Conservation (phyloP, 64 coral and sea anemone genomes). For the Porites australiensis region DNA sequence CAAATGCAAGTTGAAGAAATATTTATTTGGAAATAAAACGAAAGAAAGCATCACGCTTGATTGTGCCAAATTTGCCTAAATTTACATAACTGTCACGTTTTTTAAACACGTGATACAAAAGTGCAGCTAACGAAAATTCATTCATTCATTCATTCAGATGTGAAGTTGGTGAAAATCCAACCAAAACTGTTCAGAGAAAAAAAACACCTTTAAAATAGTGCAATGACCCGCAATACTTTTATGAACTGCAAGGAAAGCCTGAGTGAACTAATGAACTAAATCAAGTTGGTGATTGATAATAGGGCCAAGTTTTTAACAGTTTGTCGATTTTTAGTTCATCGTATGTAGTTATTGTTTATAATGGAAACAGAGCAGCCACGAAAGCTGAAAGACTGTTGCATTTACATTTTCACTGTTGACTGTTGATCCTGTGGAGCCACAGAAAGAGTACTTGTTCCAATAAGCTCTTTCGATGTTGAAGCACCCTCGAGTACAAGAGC, state of each 20-base stretch:
- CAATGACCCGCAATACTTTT: slow-evolving; percentile 41
- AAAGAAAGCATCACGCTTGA: no score
- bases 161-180: slow-evolving; percentile 45
- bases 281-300: not conserved
- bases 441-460: not conserved
- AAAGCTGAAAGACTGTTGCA: slow-evolving; percentile 55
- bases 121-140: no score
- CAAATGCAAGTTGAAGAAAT: no score
- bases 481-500: not conserved
- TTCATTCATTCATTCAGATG: slow-evolving; percentile 44
- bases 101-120: slow-evolving; percentile 40
- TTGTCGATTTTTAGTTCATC: slow-evolving; percentile 38
- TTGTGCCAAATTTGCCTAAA: slow-evolving; percentile 7
- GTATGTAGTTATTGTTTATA: slow-evolving; percentile 60
- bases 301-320: slow-evolving; percentile 23
- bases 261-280: slow-evolving; percentile 1
- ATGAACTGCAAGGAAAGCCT: slow-evolving; percentile 45
- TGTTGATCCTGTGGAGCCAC: slow-evolving; percentile 6
- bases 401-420: not conserved
- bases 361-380: slow-evolving; percentile 37
- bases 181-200: slow-evolving; percentile 5
- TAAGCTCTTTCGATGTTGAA: not conserved
- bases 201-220: slow-evolving; percentile 26
- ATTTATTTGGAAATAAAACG: no score
- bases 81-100: slow-evolving; percentile 39